Evolutionary conservation across 2,797 vertebrate species (phyloP).

Genomic region (Fundulus diaphanus): DNA sequence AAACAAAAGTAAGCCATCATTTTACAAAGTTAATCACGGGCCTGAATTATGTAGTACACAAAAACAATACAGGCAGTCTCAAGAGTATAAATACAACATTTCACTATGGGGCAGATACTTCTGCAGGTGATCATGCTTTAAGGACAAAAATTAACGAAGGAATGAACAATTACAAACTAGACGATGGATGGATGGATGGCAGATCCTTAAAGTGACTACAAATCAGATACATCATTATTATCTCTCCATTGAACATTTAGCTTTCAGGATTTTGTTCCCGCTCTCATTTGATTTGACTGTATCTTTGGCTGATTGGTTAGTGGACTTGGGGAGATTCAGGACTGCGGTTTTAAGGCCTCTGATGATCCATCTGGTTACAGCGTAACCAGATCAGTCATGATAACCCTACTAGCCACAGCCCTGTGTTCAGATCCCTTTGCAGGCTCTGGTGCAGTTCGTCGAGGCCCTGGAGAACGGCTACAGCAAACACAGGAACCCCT

Average conservation of each 20-base stretch:
- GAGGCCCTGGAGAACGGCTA: constrained; percentile 84
- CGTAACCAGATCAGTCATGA: background rate
- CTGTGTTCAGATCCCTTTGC: constrained; percentile 88
- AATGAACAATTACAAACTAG: too few species aligned
- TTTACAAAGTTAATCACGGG: background rate
- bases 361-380: background rate
- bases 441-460: constrained; percentile 76
- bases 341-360: background rate
- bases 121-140: background rate
- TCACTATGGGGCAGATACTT: background rate
- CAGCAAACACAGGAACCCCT: constrained; percentile 97
- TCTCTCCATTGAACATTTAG: background rate
- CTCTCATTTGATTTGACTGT: too few species aligned
- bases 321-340: too few species aligned
- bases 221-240: background rate
- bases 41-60: background rate
- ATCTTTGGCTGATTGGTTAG: too few species aligned
- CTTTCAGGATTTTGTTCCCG: background rate
- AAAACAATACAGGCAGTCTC: background rate
- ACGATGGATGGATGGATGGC: background rate
- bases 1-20: background rate
- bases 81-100: background rate
- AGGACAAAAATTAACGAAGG: too few species aligned
- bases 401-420: background rate
- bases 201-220: background rate